Percentiles rank a stretch among this genome's conserved stretches.
phyloP scores from a whole-genome alignment of 2,888 invertebrate species.

The Cryptocheilus praepositus region DNA sequence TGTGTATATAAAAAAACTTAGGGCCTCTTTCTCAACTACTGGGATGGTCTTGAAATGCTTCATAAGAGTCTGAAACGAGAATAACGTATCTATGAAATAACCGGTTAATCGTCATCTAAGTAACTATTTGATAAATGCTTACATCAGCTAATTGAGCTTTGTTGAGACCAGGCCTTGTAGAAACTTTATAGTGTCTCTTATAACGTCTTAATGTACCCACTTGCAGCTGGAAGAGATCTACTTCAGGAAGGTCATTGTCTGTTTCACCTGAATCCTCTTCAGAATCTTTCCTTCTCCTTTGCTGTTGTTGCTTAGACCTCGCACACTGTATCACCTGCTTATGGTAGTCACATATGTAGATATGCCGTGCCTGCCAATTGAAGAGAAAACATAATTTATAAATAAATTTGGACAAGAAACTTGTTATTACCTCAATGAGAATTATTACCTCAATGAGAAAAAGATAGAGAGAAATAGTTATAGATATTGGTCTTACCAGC shows the following conservation, averaged over 20 bases:
- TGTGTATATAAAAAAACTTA: constrained; percentile 96
- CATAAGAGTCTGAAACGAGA: constrained; percentile 86
- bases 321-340: constrained; percentile 97
- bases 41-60: constrained; percentile 97
- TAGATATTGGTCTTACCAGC: constrained; percentile 76
- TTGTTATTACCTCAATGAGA: too few relatives aligned
- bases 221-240: constrained; percentile 94
- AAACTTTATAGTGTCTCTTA: constrained; percentile 94
- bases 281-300: constrained; percentile 88
- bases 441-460: too few relatives aligned
- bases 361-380: constrained; percentile 87
- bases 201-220: constrained; percentile 95
- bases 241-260: constrained; percentile 93
- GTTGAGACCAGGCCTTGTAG: constrained; percentile 92
- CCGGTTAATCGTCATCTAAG: neutral
- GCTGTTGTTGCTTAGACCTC: constrained; percentile 85
- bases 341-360: constrained; percentile 97
- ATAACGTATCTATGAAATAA: constrained; percentile 6
- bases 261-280: constrained; percentile 96
- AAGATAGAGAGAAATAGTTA: too few relatives aligned
- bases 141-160: constrained; percentile 98
- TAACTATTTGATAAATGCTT: constrained; percentile 72
- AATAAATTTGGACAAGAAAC: too few relatives aligned
- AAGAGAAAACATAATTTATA: constrained; percentile 9
- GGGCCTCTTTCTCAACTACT: constrained; percentile 94